A percentile compares a stretch with the other conserved stretches of the same genome.
phyloP scores from a whole-genome alignment of 2,113 vertebrate species.

The Entomyzon cyanotis region DNA sequence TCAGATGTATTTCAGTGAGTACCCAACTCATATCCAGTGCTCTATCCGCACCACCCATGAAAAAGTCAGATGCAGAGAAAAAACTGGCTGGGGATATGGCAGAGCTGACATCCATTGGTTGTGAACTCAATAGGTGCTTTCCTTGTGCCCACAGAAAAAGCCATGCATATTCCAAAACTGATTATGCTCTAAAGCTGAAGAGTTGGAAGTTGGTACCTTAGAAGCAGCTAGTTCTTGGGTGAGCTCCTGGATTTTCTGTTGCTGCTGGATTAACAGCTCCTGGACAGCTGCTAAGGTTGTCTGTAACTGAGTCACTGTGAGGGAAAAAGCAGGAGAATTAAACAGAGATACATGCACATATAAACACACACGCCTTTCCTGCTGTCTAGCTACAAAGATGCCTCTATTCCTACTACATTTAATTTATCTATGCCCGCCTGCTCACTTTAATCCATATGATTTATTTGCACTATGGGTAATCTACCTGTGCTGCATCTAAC shows the following conservation, averaged over 20 bases:
- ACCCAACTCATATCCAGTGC: neutral
- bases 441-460: constrained; percentile 57
- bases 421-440: constrained; percentile 49
- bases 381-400: constrained; percentile 34
- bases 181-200: neutral
- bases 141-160: neutral
- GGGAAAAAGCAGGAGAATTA: constrained; percentile 34
- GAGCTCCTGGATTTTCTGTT: constrained; percentile 93
- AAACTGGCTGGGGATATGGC: neutral
- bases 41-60: neutral
- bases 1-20: neutral
- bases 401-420: constrained; percentile 25
- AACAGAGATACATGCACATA: neutral
- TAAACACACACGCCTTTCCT: neutral
- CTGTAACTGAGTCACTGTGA: constrained; percentile 90
- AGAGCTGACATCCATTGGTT: neutral
- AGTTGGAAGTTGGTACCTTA: constrained; percentile 76
- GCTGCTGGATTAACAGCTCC: constrained; percentile 91
- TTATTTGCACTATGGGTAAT: constrained; percentile 60
- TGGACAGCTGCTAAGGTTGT: constrained; percentile 89
- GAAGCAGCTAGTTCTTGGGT: constrained; percentile 86
- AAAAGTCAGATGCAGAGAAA: neutral
- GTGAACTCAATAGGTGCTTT: neutral
- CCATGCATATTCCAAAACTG: neutral
- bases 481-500: constrained; percentile 70